These are phyloP conservation scores for Pristionchus exspectatus DNA, from an alignment of 2,888 invertebrate genomes.

Conservation along the genomic window DNA sequence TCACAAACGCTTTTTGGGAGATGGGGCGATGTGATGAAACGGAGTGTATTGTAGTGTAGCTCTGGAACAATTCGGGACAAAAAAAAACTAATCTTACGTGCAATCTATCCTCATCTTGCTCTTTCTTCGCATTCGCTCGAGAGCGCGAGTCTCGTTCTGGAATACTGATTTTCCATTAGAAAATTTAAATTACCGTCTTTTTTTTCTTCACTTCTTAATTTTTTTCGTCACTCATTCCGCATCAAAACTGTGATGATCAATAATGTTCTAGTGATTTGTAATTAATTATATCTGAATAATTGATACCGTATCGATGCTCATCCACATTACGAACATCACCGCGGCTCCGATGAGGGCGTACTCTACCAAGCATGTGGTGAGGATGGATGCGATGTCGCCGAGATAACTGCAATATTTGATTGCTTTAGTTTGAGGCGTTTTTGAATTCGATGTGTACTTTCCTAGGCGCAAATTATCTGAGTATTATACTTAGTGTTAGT, in stretches of 20 bases:
- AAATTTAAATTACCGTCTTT: too few relatives aligned
- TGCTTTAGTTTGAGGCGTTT: too few relatives aligned
- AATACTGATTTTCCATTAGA: neutral
- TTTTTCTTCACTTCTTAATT: too few relatives aligned
- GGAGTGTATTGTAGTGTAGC: too few relatives aligned
- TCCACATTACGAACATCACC: conserved; percentile 77
- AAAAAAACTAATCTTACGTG: conserved; percentile 68
- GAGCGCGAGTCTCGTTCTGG: neutral
- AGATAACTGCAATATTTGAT: conserved; percentile 63
- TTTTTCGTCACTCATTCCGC: too few relatives aligned
- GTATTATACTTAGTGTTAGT: conserved; percentile 73
- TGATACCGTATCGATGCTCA: conserved; percentile 68
- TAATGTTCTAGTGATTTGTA: neutral
- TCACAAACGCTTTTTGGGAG: too few relatives aligned
- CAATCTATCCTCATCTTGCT: conserved; percentile 75
- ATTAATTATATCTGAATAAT: too few relatives aligned
- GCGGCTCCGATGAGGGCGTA: conserved; percentile 76
- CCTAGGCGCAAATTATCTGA: too few relatives aligned
- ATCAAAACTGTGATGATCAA: too few relatives aligned
- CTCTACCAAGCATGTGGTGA: conserved; percentile 77
- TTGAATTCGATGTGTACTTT: too few relatives aligned
- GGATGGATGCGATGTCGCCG: conserved; percentile 76
- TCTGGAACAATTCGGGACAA: too few relatives aligned
- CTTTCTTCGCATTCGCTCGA: conserved; percentile 63
- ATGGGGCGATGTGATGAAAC: too few relatives aligned